Evolutionary conservation across 2,888 invertebrate species (phyloP), one percentile per base, ranked within the genome.

Genomic region (Dascillus cervinus): DNA sequence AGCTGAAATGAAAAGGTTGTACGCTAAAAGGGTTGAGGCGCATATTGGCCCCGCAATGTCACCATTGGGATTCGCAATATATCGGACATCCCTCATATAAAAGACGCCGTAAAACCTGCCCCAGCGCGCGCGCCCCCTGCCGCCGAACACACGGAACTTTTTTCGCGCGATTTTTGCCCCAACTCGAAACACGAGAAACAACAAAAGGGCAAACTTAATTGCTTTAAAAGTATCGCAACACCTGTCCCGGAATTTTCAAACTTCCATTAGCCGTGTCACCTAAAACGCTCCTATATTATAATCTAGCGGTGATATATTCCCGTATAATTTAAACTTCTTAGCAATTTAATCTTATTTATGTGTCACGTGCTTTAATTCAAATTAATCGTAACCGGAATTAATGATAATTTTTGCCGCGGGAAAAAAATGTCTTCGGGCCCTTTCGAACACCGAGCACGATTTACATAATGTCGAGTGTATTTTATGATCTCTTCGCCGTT

Each of bases 171-270:
- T 17, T 17, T 17, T 17, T 22, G 20, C 31, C 25, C 22, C 22
- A 32, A 34, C 34, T 27, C 20, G 29, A 28, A 34, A 22, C 19
- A 26, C 39, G 32, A 26, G 27, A 31, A 27, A 38, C 32, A 32
- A 34, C 39, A 39, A 39, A n/a, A 39, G 37, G 37, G 35, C 39
- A 39, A 39, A 39, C 35, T 44, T 50, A 50, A 49, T 50, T 50
- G 45, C 47, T 50, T 50, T 50, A 49, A 49, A 47, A 50, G 46
- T 45, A 43, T 47, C 43, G 49, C 47, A 46, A 39, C 51, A 52
- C 49, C 49, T 49, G 49, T 49, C 49, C 44, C 40, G 41, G 40
- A 49, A 46, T 49, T 47, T 49, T 49, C 47, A 49, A 49, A 49
- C 41, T 49, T 49, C 49, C 47, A 49, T 49, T 49, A 48, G 46